phyloP scores from a whole-genome alignment of 2,888 invertebrate genomes.

The Cheilosia scutellata region DNA sequence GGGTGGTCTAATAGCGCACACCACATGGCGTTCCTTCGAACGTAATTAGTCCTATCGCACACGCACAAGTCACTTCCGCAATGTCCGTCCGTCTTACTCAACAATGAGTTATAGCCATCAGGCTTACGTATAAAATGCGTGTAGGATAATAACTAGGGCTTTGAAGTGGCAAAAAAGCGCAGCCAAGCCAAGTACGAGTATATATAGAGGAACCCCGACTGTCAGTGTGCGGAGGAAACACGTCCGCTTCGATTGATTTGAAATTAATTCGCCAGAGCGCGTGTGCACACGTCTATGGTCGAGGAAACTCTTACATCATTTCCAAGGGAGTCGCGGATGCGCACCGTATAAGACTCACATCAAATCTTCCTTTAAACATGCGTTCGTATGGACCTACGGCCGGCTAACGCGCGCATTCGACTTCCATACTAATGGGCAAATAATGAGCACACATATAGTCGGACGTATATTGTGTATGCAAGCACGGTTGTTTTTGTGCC shows the following conservation, averaged over 20 bases:
- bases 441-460: constrained; percentile 58
- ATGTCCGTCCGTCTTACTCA: constrained; percentile 44
- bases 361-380: constrained; percentile 30
- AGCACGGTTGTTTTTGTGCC: constrained; percentile 33
- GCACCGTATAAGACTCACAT: constrained; percentile 8
- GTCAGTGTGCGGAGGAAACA: constrained; percentile 53
- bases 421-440: constrained; percentile 68
- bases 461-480: constrained; percentile 23
- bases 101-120: constrained; percentile 48
- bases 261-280: constrained; percentile 68
- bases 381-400: constrained; percentile 23
- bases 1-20: neutral
- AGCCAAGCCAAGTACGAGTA: constrained; percentile 2
- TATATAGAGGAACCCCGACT: constrained; percentile 5
- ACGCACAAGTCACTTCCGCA: constrained; percentile 67
- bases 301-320: constrained; percentile 65
- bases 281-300: constrained; percentile 59
- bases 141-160: constrained; percentile 20
- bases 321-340: constrained; percentile 6
- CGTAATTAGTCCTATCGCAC: constrained; percentile 69
- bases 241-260: constrained; percentile 66
- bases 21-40: constrained; percentile 50
- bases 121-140: constrained; percentile 9
- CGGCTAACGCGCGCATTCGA: constrained; percentile 39
- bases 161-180: constrained; percentile 16